Percentiles rank a stretch among this genome's conserved stretches.
Evolutionary conservation across 2,888 invertebrate species (phyloP).

Genomic region (Phengaris alcon): DNA sequence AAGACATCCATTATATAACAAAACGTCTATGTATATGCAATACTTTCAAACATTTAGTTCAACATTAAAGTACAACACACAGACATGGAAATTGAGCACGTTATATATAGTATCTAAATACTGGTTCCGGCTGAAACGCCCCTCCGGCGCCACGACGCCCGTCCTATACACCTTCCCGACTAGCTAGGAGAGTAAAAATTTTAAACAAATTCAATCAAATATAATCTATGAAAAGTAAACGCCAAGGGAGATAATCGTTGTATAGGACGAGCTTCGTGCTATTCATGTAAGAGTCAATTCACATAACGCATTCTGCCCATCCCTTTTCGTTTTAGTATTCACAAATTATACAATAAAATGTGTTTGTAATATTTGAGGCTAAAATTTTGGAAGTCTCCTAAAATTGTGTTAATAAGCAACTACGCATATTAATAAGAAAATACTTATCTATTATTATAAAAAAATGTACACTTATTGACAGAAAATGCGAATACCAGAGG

Average conservation of each 20-base stretch:
- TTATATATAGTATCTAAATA: constrained; percentile 68
- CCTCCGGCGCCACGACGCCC: not conserved
- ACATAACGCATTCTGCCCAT: constrained; percentile 10
- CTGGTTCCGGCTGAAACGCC: constrained; percentile 45
- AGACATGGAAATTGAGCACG: constrained; percentile 77
- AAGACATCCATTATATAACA: constrained; percentile 87
- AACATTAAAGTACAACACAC: constrained; percentile 73
- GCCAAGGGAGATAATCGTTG: not conserved
- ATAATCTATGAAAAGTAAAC: constrained; percentile 17
- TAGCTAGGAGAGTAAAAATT: not conserved
- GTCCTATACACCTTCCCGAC: not conserved
- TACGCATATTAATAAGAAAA: constrained; percentile 15
- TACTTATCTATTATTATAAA: constrained; percentile 10
- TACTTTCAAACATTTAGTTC: constrained; percentile 65
- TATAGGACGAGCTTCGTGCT: constrained; percentile 9
- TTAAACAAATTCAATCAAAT: constrained; percentile 17
- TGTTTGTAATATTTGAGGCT: not conserved
- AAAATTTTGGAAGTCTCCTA: not conserved
- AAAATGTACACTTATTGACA: not conserved
- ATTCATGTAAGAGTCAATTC: not conserved
- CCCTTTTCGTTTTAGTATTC: not conserved
- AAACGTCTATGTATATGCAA: constrained; percentile 82
- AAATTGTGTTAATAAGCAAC: not conserved
- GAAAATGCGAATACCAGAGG: not conserved
- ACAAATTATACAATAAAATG: constrained; percentile 1